A percentile compares a stretch with the other conserved stretches of the same genome.
phyloP scores from a whole-genome alignment of 2,113 vertebrate genomes.

The Narcine bancroftii region DNA sequence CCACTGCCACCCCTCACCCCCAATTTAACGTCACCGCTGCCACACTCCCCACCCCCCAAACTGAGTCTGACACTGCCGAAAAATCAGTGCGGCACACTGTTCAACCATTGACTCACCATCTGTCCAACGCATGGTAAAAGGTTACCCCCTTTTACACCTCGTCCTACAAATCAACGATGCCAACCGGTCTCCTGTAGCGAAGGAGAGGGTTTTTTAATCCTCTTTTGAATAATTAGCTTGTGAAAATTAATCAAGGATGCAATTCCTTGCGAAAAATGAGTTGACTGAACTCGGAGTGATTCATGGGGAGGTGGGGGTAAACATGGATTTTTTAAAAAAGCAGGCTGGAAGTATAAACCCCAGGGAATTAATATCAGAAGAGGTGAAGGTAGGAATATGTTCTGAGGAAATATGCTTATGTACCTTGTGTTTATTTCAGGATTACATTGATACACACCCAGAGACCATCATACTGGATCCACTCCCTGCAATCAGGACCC shows the following conservation, averaged over 20 bases:
- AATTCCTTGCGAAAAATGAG: neutral
- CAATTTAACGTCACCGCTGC: too few relatives aligned
- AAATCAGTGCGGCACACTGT: too few relatives aligned
- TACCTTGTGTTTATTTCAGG: conserved; percentile 54
- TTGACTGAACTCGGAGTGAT: neutral
- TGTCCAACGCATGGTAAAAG: too few relatives aligned
- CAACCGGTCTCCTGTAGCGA: too few relatives aligned
- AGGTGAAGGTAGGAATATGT: neutral
- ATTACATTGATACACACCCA: conserved; percentile 91
- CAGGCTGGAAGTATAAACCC: neutral
- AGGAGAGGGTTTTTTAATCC: too few relatives aligned
- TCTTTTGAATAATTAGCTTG: too few relatives aligned
- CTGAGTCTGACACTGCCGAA: too few relatives aligned
- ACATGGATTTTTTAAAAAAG: neutral
- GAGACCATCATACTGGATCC: conserved; percentile 96
- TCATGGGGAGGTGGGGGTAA: neutral
- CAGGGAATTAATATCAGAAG: neutral
- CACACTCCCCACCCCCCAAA: too few relatives aligned
- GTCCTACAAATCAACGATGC: too few relatives aligned
- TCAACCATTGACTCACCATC: too few relatives aligned
- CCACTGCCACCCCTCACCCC: too few relatives aligned
- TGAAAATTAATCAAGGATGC: neutral
- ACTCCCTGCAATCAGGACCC: conserved; percentile 86
- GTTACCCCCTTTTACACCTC: too few relatives aligned
- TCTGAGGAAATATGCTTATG: neutral